phyloP scores from a whole-genome alignment of 2,888 invertebrate genomes.

The Dusona sp. region DNA sequence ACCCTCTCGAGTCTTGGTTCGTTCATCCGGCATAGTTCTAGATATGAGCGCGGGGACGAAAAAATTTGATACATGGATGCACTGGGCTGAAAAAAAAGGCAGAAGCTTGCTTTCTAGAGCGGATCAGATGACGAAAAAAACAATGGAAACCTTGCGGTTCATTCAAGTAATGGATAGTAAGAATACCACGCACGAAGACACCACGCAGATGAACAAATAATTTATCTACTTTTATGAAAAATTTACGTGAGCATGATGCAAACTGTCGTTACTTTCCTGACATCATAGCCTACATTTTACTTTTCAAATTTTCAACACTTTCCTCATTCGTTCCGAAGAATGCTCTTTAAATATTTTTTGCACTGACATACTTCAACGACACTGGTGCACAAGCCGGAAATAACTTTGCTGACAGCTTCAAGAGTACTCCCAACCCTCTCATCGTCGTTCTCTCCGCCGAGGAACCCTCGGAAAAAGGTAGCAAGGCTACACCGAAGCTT shows the following conservation, averaged over 20 bases:
- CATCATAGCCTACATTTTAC: constrained; percentile 29
- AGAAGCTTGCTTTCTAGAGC: neutral
- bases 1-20: constrained; percentile 73
- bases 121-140: constrained; percentile 53
- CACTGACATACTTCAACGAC: constrained; percentile 60
- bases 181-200: neutral
- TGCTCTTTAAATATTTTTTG: constrained; percentile 48
- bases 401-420: constrained; percentile 71
- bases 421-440: constrained; percentile 60
- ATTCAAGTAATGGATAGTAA: neutral
- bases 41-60: constrained; percentile 58
- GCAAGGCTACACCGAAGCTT: constrained; percentile 56
- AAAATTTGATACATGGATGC: neutral
- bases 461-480: constrained; percentile 57
- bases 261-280: neutral
- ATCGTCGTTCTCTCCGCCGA: constrained; percentile 54
- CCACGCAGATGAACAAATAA: neutral
- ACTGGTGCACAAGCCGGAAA: constrained; percentile 68
- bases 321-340: neutral
- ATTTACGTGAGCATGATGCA: neutral
- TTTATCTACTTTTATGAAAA: neutral
- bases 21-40: constrained; percentile 69
- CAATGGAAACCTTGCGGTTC: constrained; percentile 50
- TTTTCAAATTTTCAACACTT: constrained; percentile 51
- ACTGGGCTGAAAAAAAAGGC: too few relatives aligned